Evolutionary conservation across 2,888 invertebrate species (phyloP), one percentile per base, ranked within the genome.

Genomic region (Osedax frankpressi): DNA sequence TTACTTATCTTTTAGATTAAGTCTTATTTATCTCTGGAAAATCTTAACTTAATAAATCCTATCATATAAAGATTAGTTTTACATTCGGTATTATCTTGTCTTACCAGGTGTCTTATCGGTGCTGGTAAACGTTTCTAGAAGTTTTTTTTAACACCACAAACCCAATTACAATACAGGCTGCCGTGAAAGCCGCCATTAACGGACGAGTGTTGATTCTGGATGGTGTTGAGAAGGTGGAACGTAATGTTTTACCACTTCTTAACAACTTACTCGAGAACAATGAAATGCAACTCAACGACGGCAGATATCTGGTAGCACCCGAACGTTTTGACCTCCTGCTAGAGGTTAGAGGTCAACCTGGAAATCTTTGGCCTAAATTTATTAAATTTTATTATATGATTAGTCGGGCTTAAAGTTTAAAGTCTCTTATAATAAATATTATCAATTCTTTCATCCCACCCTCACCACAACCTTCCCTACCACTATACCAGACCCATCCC

Each of bases 221-320:
- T 84, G 97, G 96, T 1, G 93, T 97, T 74, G 96, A 97, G 86
- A 95, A 96, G 83, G 94, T 95, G 0, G 97, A 97, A 83, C 87
- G 96, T 70, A 97, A 97, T 87, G 96, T 97, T 63, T 86, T 97
- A 75, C 96, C 96, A 44, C 92, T 97, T 70, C 86, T 97, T 62
- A 97, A 97, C 85, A 97, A 97, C 86, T 87, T 97, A 73, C 86
- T 97, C 72, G 96, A 97, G 86, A 97, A 97, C 85, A 88, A 96
- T 74, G 97, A 97, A 86, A 96, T 97, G 95, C 94, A 96, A 85
- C 87, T 97, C 75, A 96, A 97, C 86, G 96, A 96, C 86, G 97
- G 97, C 0, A 87, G 94, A 79, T 92, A 96, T 83, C 86, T 97
- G 60, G 91, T 97, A 82, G 90, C 94, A 0, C 90, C 94, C 6